Evolutionary conservation across 2,113 vertebrate genomes (phyloP).

Genomic region (Heterochromis multidens): DNA sequence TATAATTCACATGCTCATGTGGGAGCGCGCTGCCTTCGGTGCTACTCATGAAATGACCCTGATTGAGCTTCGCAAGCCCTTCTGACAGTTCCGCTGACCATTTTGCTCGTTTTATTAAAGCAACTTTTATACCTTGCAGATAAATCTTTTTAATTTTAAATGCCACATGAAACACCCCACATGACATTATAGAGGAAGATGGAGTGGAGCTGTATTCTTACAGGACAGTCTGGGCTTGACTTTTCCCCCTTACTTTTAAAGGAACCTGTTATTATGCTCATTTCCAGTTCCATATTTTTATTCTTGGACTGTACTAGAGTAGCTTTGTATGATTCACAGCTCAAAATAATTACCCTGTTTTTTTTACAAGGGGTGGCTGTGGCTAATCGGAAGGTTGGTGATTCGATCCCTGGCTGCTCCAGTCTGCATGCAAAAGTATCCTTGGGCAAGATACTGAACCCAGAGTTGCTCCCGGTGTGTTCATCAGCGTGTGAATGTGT

Average conservation of each 20-base stretch:
- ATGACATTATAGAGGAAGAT: background rate
- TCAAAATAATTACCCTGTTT: background rate
- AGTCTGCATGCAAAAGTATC: background rate
- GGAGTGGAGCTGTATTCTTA: background rate
- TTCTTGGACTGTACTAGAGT: background rate
- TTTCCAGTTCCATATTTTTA: background rate
- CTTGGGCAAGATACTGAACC: background rate
- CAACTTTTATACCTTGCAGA: background rate
- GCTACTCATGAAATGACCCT: constrained; percentile 32
- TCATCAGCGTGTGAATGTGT: background rate
- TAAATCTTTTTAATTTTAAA: constrained; percentile 20
- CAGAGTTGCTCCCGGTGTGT: background rate
- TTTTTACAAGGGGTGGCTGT: accelerated
- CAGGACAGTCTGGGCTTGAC: background rate
- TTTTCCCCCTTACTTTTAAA: background rate
- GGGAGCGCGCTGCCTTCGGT: background rate
- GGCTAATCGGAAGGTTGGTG: background rate
- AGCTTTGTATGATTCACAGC: background rate
- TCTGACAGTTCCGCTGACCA: background rate
- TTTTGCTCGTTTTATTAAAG: constrained; percentile 26
- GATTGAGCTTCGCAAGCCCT: constrained; percentile 20
- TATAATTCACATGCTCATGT: constrained; percentile 58
- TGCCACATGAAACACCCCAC: background rate
- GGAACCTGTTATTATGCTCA: background rate
- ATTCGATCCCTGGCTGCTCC: background rate